Conservation (phyloP, 2,797 vertebrate species). For the Sylvilagus floridanus region DNA sequence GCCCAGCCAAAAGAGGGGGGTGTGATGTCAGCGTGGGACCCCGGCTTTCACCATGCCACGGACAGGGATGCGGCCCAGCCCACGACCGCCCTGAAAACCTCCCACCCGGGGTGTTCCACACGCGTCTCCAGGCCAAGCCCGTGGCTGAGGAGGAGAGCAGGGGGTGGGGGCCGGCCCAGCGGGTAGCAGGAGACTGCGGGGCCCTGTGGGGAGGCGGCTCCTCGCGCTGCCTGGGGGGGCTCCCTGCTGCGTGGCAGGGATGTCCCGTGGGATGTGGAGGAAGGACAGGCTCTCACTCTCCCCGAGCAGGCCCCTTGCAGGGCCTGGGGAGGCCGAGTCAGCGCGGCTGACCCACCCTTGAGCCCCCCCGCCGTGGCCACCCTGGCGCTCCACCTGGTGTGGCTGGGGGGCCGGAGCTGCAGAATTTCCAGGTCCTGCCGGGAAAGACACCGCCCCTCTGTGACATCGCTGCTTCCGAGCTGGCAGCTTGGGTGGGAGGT, state of each 20-base stretch:
- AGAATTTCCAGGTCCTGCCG: slow-evolving; percentile 75
- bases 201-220: background rate
- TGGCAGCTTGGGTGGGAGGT: slow-evolving; percentile 13
- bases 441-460: slow-evolving; percentile 79
- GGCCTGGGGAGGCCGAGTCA: slow-evolving; percentile 49
- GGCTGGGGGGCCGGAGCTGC: slow-evolving; percentile 73
- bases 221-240: background rate
- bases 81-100: too few relatives aligned
- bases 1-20: too few relatives aligned
- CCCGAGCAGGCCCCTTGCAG: background rate
- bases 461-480: slow-evolving; percentile 65
- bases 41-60: background rate
- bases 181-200: background rate
- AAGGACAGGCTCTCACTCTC: background rate
- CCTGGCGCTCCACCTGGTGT: slow-evolving; percentile 69
- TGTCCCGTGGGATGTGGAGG: background rate
- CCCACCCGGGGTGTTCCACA: background rate
- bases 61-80: background rate
- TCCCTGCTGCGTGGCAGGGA: background rate
- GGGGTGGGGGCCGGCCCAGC: background rate
- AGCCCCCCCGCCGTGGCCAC: background rate
- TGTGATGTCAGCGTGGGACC: background rate
- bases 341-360: slow-evolving; percentile 11
- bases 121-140: background rate
- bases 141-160: background rate